Evolutionary conservation across 1,140 invertebrate genomes (phyloP).

Genomic region (Cotesia chilonis): DNA sequence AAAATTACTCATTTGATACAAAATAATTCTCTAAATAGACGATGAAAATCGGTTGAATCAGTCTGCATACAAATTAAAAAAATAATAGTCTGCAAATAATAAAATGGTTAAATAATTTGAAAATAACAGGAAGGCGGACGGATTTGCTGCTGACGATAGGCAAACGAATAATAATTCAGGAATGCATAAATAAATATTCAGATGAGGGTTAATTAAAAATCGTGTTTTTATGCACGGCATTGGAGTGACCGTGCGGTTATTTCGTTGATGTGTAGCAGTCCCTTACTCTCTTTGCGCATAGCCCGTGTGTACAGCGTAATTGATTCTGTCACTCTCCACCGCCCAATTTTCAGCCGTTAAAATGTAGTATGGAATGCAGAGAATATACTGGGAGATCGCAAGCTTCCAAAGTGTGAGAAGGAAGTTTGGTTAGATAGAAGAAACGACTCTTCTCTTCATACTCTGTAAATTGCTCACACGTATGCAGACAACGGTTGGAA

Average conservation of each 20-base stretch:
- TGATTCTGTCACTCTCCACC: conserved; percentile 40
- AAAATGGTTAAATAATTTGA: too few relatives aligned
- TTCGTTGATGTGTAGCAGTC: conserved; percentile 20
- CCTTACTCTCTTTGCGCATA: conserved; percentile 3
- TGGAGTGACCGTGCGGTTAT: not conserved
- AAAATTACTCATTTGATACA: too few relatives aligned
- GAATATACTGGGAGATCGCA: not conserved
- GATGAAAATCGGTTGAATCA: too few relatives aligned
- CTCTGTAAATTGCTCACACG: conserved; percentile 24
- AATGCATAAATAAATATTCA: conserved; percentile 37
- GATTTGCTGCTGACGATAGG: not conserved
- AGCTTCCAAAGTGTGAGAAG: not conserved
- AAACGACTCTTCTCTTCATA: not conserved
- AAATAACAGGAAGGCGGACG: too few relatives aligned
- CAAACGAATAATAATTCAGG: not conserved
- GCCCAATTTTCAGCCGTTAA: conserved; percentile 32
- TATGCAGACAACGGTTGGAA: conserved; percentile 17
- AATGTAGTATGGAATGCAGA: conserved; percentile 6
- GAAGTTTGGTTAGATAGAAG: not conserved
- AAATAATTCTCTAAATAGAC: too few relatives aligned
- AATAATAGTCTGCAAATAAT: too few relatives aligned
- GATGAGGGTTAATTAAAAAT: conserved; percentile 41
- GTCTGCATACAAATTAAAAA: too few relatives aligned
- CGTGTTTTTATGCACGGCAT: conserved; percentile 29
- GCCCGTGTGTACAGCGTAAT: conserved; percentile 28